Base-by-base conservation (phyloP, 2,888 invertebrate species). In the Xylocampa areola region DNA sequence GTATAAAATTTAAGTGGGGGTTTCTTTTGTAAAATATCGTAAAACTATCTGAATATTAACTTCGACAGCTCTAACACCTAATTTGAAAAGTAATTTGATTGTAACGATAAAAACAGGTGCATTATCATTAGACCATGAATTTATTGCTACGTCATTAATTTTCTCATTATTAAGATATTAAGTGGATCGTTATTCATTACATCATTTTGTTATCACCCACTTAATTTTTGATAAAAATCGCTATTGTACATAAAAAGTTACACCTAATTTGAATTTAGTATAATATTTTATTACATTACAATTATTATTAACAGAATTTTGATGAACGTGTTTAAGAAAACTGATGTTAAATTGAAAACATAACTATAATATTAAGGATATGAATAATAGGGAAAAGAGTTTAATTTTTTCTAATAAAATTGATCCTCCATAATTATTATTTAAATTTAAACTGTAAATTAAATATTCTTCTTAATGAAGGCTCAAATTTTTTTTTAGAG, bases 111-210 rank as follows among this genome's bases (percentile, higher is more conserved):
- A 59, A 62, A 69, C 60, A 51, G 51, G 59, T 69, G 69, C 52
- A 60, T 59, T 72, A 57, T 66, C 61, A 62, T 67, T 67, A 72
- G 67, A 67, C 39, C 54, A 59, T 72, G 4, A 69, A 72, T 73
- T 75, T 75, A 68, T 65, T 44, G 44, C 55, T 55, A 47, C 48
- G 40, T 67, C 55, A 67, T 67, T 74, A 74, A 69, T 62, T 75
- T 61, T 59, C 70, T 68, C 62, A 71, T 75, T 75, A 75, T 64
- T 61, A 68, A 64, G 59, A 51, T 68, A 75, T 73, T 73, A 74
- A 72, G 58, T 66, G 62, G 52, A 33, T 65, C 52, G 50, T 73
- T 54, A 73, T 63, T 74, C 44, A 69, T 55, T 49, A 69, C 33
- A 59, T 67, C 59, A 64, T 64, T 57, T 72, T 67, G 59, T 67